Conservation (phyloP, 2,113 vertebrate species). For the Laterallus jamaicensis region DNA sequence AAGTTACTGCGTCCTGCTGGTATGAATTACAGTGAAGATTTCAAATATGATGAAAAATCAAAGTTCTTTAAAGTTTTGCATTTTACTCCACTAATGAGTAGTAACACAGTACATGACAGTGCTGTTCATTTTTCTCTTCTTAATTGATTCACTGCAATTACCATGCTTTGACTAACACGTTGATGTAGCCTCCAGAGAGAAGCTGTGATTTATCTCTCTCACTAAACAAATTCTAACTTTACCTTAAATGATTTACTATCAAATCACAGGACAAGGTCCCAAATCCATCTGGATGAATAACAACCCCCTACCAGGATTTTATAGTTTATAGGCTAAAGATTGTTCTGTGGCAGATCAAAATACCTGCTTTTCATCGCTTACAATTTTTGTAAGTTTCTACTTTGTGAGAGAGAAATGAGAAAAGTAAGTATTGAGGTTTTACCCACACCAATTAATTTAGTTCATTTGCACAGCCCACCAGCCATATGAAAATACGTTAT, state of each 20-base stretch:
- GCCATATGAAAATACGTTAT: background rate
- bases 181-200: background rate
- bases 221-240: background rate
- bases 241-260: background rate
- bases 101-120: background rate
- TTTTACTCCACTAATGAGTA: background rate
- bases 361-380: background rate
- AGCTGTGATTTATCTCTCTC: slow-evolving; percentile 36
- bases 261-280: background rate
- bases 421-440: background rate
- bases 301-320: background rate
- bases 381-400: background rate
- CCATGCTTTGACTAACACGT: background rate
- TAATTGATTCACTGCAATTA: background rate
- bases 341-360: background rate
- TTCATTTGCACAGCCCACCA: background rate
- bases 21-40: background rate
- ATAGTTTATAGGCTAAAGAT: background rate
- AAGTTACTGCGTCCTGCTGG: background rate
- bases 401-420: background rate
- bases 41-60: background rate
- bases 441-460: background rate
- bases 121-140: background rate
- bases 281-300: background rate
- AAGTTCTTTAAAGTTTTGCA: background rate